These are phyloP conservation scores for Turnix velox DNA, from an alignment of 2,113 vertebrate genomes.

Conservation along the genomic window DNA sequence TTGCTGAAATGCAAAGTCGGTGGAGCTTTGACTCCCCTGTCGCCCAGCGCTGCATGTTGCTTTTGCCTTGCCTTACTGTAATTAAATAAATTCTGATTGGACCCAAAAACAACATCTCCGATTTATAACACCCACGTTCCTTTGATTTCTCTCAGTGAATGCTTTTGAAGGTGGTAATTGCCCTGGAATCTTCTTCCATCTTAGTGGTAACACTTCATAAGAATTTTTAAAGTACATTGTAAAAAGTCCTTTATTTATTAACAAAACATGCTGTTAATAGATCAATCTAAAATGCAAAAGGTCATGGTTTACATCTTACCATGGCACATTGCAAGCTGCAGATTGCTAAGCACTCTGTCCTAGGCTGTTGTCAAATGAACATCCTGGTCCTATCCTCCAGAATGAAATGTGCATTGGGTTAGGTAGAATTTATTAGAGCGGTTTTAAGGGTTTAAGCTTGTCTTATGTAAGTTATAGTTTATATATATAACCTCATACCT, in stretches of 20 bases:
- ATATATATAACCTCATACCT: too few relatives aligned
- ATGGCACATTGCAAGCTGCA: background rate
- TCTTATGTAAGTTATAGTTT: background rate
- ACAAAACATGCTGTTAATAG: background rate
- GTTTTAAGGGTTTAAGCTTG: background rate
- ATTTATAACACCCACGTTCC: too few relatives aligned
- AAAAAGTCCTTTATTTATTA: background rate
- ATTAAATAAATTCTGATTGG: too few relatives aligned
- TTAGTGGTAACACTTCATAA: background rate
- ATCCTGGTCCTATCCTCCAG: background rate
- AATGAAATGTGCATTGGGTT: background rate
- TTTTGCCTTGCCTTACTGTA: too few relatives aligned
- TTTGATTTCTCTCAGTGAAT: background rate
- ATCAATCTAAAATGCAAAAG: background rate
- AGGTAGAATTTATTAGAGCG: background rate
- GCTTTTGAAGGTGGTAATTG: background rate
- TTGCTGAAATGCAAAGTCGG: too few relatives aligned
- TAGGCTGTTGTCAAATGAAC: background rate
- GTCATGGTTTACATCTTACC: background rate
- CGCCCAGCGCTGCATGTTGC: too few relatives aligned
- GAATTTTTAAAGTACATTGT: background rate
- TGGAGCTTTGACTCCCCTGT: too few relatives aligned
- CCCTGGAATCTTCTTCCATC: background rate
- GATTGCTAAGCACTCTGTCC: background rate
- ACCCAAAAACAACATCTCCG: too few relatives aligned